Evolutionary conservation across 2,797 vertebrate genomes (phyloP).

Genomic region (Arremon brunneinucha): DNA sequence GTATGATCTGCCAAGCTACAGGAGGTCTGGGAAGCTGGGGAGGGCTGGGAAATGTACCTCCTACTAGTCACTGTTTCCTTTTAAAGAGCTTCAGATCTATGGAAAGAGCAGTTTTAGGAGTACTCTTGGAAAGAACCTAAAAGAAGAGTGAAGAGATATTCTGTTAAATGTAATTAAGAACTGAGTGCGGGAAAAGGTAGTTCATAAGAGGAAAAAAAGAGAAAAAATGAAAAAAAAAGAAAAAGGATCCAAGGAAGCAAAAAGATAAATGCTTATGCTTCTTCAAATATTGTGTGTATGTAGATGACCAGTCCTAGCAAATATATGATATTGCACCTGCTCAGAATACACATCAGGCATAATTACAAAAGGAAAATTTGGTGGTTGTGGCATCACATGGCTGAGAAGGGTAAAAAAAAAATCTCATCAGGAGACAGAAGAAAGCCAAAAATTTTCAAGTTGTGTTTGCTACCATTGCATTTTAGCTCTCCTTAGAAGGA

Average conservation of each 20-base stretch:
- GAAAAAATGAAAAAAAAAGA: neutral
- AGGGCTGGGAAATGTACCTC: neutral
- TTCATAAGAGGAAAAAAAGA: neutral
- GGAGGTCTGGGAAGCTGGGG: neutral
- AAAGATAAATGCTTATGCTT: neutral
- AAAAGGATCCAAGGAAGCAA: neutral
- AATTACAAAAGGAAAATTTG: neutral
- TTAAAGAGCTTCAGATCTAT: neutral
- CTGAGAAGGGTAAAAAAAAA: neutral
- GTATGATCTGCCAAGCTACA: neutral
- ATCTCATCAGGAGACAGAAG: neutral
- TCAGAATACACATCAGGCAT: neutral
- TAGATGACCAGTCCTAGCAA: neutral
- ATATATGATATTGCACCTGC: neutral
- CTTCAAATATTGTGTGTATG: neutral
- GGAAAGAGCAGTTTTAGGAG: neutral
- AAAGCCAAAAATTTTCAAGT: neutral
- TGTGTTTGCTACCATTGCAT: neutral
- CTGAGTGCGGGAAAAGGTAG: neutral
- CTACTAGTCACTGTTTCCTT: neutral
- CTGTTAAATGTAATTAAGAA: neutral
- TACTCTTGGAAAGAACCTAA: neutral
- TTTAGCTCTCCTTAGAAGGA: neutral
- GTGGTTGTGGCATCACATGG: neutral
- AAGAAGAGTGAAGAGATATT: neutral